These are phyloP conservation scores for Erpobdella octoculata DNA, from an alignment of 2,888 invertebrate species.

Conservation along the genomic window DNA sequence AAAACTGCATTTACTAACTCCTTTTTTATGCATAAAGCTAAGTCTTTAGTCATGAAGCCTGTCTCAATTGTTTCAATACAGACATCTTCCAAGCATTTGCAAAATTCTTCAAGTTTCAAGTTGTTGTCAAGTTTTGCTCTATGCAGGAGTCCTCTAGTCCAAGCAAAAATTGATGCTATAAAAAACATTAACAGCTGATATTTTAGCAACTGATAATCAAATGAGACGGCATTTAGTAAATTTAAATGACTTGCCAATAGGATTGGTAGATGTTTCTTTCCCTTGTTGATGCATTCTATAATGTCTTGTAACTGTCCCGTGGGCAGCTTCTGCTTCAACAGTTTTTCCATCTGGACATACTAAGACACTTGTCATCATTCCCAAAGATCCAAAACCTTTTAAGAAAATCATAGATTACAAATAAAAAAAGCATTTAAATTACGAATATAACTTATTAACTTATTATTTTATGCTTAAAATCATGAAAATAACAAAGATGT, in stretches of 20 bases:
- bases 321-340: slow-evolving; percentile 94
- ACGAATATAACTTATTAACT: no score
- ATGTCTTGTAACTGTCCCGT: slow-evolving; percentile 91
- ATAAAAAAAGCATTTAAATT: neutral
- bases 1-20: slow-evolving; percentile 57
- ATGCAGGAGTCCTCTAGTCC: slow-evolving; percentile 87
- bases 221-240: no score
- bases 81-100: slow-evolving; percentile 76
- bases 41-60: slow-evolving; percentile 93
- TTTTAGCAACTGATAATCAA: no score
- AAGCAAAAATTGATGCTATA: slow-evolving; percentile 87
- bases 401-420: neutral
- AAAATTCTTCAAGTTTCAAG: slow-evolving; percentile 66
- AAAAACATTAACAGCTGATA: no score
- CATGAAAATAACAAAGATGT: neutral
- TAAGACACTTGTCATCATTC: slow-evolving; percentile 94
- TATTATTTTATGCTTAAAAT: no score
- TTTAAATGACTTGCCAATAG: slow-evolving; percentile 68
- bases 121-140: slow-evolving; percentile 89
- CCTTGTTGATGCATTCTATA: slow-evolving; percentile 64
- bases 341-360: slow-evolving; percentile 95
- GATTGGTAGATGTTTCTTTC: slow-evolving; percentile 95
- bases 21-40: slow-evolving; percentile 87
- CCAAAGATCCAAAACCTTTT: slow-evolving; percentile 68
- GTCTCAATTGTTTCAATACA: slow-evolving; percentile 89